A percentile compares a stretch with the other conserved stretches of the same genome.
These are phyloP conservation scores for Diarsia mendica DNA, from an alignment of 2,888 invertebrate genomes.

Conservation along the genomic window DNA sequence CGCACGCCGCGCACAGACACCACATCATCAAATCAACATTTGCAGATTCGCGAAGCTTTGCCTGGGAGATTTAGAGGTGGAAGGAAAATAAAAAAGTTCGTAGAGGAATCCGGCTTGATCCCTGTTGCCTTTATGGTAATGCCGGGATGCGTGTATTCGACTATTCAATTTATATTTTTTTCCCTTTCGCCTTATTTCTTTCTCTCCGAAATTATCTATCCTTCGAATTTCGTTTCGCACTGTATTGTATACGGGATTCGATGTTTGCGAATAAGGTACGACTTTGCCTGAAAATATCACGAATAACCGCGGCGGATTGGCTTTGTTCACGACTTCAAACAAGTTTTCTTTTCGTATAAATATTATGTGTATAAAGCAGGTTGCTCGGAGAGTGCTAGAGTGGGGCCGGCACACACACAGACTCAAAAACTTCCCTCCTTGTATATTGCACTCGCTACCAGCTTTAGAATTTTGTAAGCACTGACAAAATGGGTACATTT, in stretches of 20 bases:
- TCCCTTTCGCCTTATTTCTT: constrained; percentile 89
- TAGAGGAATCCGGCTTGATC: constrained; percentile 90
- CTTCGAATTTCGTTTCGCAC: constrained; percentile 90
- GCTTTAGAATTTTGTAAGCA: constrained; percentile 71
- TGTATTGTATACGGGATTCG: constrained; percentile 89
- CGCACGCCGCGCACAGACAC: constrained; percentile 69
- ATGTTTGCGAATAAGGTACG: constrained; percentile 90
- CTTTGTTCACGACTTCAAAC: constrained; percentile 90
- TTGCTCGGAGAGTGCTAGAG: constrained; percentile 63
- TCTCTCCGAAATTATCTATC: constrained; percentile 89
- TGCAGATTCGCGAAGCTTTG: constrained; percentile 90
- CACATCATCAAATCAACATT: constrained; percentile 90
- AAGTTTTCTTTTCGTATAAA: constrained; percentile 84
- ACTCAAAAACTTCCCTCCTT: constrained; percentile 72
- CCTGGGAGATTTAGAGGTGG: constrained; percentile 90
- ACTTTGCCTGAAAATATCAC: constrained; percentile 87
- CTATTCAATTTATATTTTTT: constrained; percentile 90
- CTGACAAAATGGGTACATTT: constrained; percentile 68
- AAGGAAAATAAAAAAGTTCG: constrained; percentile 91
- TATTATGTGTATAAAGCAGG: constrained; percentile 86
- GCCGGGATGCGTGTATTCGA: constrained; percentile 90
- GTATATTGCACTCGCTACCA: constrained; percentile 70
- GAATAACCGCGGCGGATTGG: constrained; percentile 89
- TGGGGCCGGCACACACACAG: constrained; percentile 59
- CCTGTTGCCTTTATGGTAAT: constrained; percentile 90